Conservation (phyloP, 2,797 vertebrate species). For the Pyrrhura leucotis region DNA sequence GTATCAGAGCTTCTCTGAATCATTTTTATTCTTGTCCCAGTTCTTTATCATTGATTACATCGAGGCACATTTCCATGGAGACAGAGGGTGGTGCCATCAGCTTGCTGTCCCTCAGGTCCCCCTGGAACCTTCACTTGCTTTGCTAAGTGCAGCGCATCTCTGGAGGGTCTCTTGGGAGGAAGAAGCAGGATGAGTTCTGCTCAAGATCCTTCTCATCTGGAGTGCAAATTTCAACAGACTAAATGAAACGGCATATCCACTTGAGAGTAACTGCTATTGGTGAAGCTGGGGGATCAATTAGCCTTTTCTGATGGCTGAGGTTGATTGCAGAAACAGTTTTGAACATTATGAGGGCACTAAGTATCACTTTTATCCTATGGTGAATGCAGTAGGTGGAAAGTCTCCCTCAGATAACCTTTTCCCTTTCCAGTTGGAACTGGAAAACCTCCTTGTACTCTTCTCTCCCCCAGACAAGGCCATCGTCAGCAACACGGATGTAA, state of each 20-base stretch:
- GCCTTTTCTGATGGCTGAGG: not conserved
- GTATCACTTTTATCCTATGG: not conserved
- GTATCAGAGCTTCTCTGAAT: constrained; percentile 42
- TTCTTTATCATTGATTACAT: constrained; percentile 36
- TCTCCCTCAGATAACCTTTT: constrained; percentile 15
- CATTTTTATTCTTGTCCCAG: constrained; percentile 25
- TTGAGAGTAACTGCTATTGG: not conserved
- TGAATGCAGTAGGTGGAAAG: not conserved
- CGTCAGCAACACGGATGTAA: not conserved
- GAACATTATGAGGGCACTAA: not conserved
- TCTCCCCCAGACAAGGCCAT: not conserved
- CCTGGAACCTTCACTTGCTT: not conserved
- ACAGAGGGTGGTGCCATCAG: not conserved
- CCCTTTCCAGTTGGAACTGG: not conserved
- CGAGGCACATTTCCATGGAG: constrained; percentile 37
- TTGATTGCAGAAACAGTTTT: constrained; percentile 26
- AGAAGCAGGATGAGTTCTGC: not conserved
- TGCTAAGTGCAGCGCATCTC: not conserved
- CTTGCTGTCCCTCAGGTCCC: not conserved
- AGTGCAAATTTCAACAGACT: not conserved
- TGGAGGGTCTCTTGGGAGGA: not conserved
- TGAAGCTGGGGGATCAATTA: constrained; percentile 20
- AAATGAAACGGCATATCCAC: not conserved
- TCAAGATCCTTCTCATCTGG: not conserved
- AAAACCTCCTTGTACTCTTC: not conserved